Evolutionary conservation across 2,113 vertebrate genomes (phyloP), one percentile per base, ranked within the genome.

Genomic region (Erinaceus europaeus): DNA sequence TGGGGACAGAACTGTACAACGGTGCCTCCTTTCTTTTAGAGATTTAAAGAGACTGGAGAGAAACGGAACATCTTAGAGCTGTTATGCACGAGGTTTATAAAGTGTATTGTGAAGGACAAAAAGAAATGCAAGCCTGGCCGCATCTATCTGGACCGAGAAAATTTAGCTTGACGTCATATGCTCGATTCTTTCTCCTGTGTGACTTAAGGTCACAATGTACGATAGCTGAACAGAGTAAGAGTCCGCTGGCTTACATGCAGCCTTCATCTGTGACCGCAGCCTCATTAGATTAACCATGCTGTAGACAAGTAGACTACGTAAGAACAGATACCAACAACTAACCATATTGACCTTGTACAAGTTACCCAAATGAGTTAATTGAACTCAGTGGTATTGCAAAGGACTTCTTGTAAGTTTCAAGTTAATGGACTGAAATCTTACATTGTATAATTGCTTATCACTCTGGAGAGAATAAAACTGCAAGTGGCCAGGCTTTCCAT

Each of bases 401-500:
- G 4, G 46, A 42, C 9, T 72, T 62, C 18, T 65, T 61, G 36
- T 61, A n/a, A 27, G 77, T 81, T 89, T 34, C 86, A 80, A 40
- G 38, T 2, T 27, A 59, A 25, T 62, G 25, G 78, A 53, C 6
- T 68, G 13, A 32, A 83, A 80, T 93, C 98, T 98, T 97, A 99
- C 99, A 78, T 98, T 99, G 95, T 98, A 99, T 23, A 99, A 94
- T 59, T 99, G 99, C 12, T 98, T 98, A 95, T 99, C 99, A 93
- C 94, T 97, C 50, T 98, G 98, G 36, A 99, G 97, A 38, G 98
- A 99, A 88, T 99, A 99, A 95, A 99, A 99, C 95, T 99, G 99
- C 90, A 99, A 94, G 89, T 99, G 98, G n/a, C 99, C 99, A 0
- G 99, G 99, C 91, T 98, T 99, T 34, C 99, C 99, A 25, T 99